These are phyloP conservation scores for Ricordea florida DNA, from an alignment of 92 coral and sea anemone genomes.

Conservation along the genomic window DNA sequence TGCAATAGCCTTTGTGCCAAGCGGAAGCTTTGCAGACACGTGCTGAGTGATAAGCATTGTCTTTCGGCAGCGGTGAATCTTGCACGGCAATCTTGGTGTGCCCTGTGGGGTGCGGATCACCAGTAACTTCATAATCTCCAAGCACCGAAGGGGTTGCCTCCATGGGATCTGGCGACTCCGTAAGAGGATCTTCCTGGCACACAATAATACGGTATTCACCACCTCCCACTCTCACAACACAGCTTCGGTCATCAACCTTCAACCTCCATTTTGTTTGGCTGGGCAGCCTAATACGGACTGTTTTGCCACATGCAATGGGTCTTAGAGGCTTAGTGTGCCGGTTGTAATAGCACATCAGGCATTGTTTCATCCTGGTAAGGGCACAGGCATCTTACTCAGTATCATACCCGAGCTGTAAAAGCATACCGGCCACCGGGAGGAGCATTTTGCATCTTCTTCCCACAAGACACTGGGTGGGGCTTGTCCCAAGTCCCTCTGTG, in stretches of 20 bases:
- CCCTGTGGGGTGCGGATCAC: constrained; percentile 13
- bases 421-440: constrained; percentile 41
- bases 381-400: constrained; percentile 51
- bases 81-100: constrained; percentile 26
- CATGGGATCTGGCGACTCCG: constrained; percentile 26
- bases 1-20: constrained; percentile 48
- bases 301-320: constrained; percentile 40
- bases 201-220: too few relatives aligned
- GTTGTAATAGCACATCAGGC: constrained; percentile 43
- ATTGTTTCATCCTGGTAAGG: constrained; percentile 26
- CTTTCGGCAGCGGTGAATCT: constrained; percentile 3
- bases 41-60: constrained; percentile 8
- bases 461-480: constrained; percentile 59
- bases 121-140: constrained; percentile 15
- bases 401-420: constrained; percentile 36
- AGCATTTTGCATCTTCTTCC: constrained; percentile 43
- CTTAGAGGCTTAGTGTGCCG: constrained; percentile 10
- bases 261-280: constrained; percentile 38
- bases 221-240: too few relatives aligned
- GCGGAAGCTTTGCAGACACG: constrained; percentile 11
- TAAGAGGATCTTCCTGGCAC: constrained; percentile 36
- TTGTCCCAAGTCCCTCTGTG: constrained; percentile 43
- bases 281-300: constrained; percentile 55
- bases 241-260: too few relatives aligned
- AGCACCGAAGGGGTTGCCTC: constrained; percentile 6